Evolutionary conservation across 2,797 vertebrate genomes (phyloP), one percentile per base, ranked within the genome.

Genomic region (Sphaeramia orbicularis): DNA sequence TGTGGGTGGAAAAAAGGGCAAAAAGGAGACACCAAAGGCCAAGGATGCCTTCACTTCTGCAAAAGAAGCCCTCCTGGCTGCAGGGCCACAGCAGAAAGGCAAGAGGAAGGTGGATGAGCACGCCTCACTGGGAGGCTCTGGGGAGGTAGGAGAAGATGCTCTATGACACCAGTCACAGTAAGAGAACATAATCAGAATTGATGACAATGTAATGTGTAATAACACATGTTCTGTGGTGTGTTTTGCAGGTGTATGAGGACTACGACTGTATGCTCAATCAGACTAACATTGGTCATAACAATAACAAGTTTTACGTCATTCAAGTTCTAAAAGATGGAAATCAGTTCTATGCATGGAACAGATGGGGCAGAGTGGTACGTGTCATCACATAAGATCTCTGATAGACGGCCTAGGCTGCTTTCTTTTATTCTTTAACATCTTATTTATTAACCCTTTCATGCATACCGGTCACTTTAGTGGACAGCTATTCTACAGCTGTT

Each of bases 261-360:
- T 97, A 95, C 0, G 91, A 96, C 76, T 98, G 97, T 74, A 97
- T 95, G 92, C 91, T 99, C 68, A 98, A 96, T 74, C 97, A 98
- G 88, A 98, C 96, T 53, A 95, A 98, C 80, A 94, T 96, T 2
- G 90, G 92, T 0, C 71, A 88, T 15, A 99, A 99, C 91, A 98
- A 96, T 67, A 99, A 98, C 67, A 99, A 98, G 74, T 99, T 98
- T 85, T 98, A 96, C 78, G 85, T 97, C 44, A 95, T 97, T 74
- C 97, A 98, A 86, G 82, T 99, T 44, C 58, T 98, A 6, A n/a
- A 91, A 38, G 66, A 35, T 0, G 21, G 32, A 0, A 54, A 71
- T 0, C 1, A 8, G 0, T 96, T 91, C 59, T 86, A 77, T 2
- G 86, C 94, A 16, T 98, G 96, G 96, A 98, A 84, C 79, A 93